phyloP scores from a whole-genome alignment of 2,113 vertebrate species.

The Rhinoptilus africanus region DNA sequence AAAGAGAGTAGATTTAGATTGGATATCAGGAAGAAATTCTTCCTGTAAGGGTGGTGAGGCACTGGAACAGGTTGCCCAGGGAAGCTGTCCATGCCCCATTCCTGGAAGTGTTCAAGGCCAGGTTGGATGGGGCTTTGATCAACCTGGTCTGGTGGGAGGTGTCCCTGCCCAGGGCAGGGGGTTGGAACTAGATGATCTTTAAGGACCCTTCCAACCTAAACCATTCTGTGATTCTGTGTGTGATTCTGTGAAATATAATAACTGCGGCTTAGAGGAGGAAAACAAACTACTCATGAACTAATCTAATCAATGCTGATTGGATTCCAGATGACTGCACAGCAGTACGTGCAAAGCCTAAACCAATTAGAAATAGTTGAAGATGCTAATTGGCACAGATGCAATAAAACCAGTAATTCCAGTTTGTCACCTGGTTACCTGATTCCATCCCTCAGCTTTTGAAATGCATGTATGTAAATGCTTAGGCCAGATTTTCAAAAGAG shows the following conservation, averaged over 20 bases:
- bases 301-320: neutral
- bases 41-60: no score
- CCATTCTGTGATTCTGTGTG: no score
- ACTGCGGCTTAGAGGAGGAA: neutral
- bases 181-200: no score
- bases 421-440: neutral
- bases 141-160: no score
- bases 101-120: no score
- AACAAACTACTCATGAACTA: neutral
- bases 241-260: neutral
- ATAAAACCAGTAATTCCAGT: neutral
- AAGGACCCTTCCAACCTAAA: no score
- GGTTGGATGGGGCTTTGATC: no score
- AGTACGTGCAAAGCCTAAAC: neutral
- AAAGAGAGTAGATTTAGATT: no score
- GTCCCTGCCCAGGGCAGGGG: no score
- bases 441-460: neutral
- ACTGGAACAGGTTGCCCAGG: no score
- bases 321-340: neutral
- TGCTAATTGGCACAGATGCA: neutral
- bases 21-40: no score
- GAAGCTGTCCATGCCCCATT: no score
- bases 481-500: neutral
- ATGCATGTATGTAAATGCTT: neutral
- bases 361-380: neutral